Evolutionary conservation across 2,797 vertebrate genomes (phyloP).

Genomic region (Clamator glandarius): DNA sequence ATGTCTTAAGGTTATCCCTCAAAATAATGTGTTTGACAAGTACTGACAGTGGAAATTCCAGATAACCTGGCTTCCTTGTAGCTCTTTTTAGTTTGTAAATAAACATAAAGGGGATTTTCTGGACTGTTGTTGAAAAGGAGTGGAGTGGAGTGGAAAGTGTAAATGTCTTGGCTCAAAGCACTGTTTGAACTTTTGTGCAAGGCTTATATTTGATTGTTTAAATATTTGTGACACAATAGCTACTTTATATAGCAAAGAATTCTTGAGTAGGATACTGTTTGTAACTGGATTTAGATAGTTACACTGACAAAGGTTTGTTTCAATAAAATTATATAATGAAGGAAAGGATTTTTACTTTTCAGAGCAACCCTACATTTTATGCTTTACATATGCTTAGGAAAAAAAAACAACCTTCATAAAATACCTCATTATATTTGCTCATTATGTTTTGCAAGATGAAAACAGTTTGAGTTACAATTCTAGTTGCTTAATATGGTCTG

Average conservation of each 20-base stretch:
- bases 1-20: not conserved
- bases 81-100: not conserved
- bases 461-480: not conserved
- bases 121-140: not conserved
- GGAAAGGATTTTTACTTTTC: not conserved
- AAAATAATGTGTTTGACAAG: not conserved
- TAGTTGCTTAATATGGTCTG: not conserved
- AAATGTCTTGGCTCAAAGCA: not conserved
- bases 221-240: not conserved
- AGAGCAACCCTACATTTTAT: not conserved
- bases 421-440: not conserved
- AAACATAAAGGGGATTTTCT: not conserved
- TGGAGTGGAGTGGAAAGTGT: not conserved
- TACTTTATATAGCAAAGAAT: conserved; percentile 4
- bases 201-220: not conserved
- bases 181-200: not conserved
- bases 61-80: not conserved
- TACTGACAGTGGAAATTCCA: not conserved
- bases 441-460: not conserved
- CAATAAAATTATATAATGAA: not conserved
- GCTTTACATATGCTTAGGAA: not conserved
- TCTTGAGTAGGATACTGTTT: not conserved
- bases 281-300: not conserved
- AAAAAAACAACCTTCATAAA: not conserved
- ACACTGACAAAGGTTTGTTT: not conserved